Conservation (phyloP, 2,797 vertebrate genomes). For the Malacoraja senta region DNA sequence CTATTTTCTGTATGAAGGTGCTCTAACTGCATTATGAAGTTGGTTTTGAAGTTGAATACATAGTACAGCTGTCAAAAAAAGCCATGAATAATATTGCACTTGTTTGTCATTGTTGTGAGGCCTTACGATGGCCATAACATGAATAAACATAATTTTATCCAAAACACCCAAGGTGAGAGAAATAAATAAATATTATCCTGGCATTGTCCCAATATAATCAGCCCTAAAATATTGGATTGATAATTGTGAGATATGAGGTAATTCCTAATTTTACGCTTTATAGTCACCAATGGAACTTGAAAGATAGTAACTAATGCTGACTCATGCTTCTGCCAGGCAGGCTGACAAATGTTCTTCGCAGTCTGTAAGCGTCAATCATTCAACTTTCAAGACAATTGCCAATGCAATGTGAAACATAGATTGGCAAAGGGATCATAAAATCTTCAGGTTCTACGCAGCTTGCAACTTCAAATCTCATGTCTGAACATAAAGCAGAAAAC, state of each 20-base stretch:
- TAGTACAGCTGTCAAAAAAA: neutral
- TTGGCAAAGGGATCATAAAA: neutral
- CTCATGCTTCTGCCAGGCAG: neutral
- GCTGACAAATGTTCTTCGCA: constrained; percentile 27
- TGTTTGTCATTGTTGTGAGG: constrained; percentile 8
- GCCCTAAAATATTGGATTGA: constrained; percentile 28
- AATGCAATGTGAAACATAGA: no score
- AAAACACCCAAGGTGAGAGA: neutral
- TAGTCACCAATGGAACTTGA: constrained; percentile 6
- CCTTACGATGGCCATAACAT: neutral
- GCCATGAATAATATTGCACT: neutral
- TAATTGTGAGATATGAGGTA: neutral
- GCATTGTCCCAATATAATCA: constrained; percentile 4
- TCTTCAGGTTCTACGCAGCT: neutral
- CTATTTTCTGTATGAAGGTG: neutral
- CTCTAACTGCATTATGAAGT: neutral
- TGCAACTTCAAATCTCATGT: neutral
- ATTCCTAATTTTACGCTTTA: constrained; percentile 24
- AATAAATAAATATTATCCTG: neutral
- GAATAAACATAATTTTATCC: constrained; percentile 13
- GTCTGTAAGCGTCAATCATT: constrained; percentile 5
- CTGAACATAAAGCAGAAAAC: neutral
- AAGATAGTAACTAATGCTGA: constrained; percentile 3
- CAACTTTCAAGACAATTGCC: neutral
- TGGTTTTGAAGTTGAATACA: neutral